Percentiles rank a stretch among this genome's conserved stretches.
These are phyloP conservation scores for Sinocyclocheilus rhinocerous DNA, from an alignment of 2,113 vertebrate genomes.

Conservation along the genomic window DNA sequence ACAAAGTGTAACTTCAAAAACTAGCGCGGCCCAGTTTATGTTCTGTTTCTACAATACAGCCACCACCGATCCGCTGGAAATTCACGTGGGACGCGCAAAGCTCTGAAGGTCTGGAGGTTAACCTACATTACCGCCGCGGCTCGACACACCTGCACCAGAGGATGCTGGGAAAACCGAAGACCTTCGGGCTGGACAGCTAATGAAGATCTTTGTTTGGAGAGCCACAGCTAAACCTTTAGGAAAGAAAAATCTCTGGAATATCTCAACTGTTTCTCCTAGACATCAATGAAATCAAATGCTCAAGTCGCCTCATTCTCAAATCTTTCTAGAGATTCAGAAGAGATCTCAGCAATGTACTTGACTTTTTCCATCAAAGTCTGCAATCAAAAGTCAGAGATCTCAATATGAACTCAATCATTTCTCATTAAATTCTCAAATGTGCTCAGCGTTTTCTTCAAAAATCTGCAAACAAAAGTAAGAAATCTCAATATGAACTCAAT, in stretches of 20 bases:
- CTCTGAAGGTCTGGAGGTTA: conserved; percentile 45
- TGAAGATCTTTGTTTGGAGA: not conserved
- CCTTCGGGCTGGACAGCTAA: not conserved
- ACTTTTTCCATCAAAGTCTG: not conserved
- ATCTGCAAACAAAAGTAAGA: too few relatives aligned
- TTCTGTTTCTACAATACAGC: conserved; percentile 23
- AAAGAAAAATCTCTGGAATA: not conserved
- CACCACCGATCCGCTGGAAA: conserved; percentile 10
- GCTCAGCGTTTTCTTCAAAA: too few relatives aligned
- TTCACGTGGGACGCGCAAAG: conserved; percentile 24
- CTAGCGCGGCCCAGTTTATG: conserved; percentile 52
- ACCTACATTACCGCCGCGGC: conserved; percentile 40
- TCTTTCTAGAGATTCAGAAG: not conserved
- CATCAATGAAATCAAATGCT: not conserved
- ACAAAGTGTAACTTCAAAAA: conserved; percentile 54
- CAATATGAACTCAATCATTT: too few relatives aligned
- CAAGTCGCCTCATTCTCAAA: not conserved
- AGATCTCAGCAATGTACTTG: not conserved
- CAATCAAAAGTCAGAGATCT: too few relatives aligned
- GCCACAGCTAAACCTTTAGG: not conserved
- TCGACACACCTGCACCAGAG: conserved; percentile 26
- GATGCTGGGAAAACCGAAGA: conserved; percentile 19
- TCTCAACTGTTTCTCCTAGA: not conserved
- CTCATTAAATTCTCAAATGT: too few relatives aligned
- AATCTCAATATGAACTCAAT: too few relatives aligned